phyloP scores from a whole-genome alignment of 2,113 vertebrate species.

The Ameiurus melas region DNA sequence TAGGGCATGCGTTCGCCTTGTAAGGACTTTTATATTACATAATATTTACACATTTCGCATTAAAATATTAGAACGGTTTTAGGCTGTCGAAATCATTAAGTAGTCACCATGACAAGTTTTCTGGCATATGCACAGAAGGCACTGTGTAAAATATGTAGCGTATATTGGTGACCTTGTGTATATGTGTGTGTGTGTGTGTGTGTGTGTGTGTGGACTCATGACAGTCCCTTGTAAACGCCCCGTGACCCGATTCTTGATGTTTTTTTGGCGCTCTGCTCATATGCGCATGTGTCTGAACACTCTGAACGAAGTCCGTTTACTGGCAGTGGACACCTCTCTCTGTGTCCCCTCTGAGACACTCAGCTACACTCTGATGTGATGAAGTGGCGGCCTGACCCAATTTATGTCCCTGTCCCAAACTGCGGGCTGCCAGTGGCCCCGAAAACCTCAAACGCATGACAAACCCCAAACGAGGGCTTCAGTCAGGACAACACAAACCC shows the following conservation, averaged over 20 bases:
- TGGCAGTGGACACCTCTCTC: conserved; percentile 53
- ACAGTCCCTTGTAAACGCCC: conserved; percentile 56
- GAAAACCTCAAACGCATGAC: conserved; percentile 42
- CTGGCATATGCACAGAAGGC: conserved; percentile 22
- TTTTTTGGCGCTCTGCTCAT: conserved; percentile 45
- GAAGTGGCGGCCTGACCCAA: conserved; percentile 64
- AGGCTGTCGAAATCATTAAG: background rate
- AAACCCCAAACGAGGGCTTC: conserved; percentile 15
- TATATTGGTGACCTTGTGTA: conserved; percentile 8
- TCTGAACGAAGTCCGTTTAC: conserved; percentile 59
- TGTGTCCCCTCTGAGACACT: conserved; percentile 39
- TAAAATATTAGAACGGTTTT: background rate
- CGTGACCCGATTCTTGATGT: conserved; percentile 58
- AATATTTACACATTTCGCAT: too few relatives aligned
- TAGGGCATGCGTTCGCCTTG: background rate
- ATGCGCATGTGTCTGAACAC: conserved; percentile 51
- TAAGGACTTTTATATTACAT: background rate
- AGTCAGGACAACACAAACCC: conserved; percentile 7
- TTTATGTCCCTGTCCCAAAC: conserved; percentile 53
- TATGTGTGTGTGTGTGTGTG: conserved; percentile 8
- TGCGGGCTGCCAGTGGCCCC: conserved; percentile 40
- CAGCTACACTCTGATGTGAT: conserved; percentile 50
- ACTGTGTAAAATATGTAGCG: conserved; percentile 14
- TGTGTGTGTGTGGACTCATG: conserved; percentile 2
- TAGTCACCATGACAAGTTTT: background rate